Percentiles rank a stretch among this genome's conserved stretches.
Evolutionary conservation across 2,113 vertebrate species (phyloP).

Genomic region (Mesembrinibis cayennensis): DNA sequence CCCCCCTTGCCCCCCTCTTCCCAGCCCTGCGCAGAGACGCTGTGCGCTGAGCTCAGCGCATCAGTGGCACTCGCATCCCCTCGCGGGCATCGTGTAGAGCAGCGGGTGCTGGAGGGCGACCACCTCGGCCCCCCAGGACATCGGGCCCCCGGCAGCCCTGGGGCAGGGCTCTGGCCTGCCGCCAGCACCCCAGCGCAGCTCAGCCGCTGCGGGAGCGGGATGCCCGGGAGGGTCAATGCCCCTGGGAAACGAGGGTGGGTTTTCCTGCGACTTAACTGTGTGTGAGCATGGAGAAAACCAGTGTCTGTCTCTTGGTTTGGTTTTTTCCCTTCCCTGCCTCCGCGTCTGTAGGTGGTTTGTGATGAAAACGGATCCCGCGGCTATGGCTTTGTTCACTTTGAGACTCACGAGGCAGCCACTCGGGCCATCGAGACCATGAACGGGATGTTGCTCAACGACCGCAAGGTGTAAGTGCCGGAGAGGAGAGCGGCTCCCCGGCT

Average conservation of each 20-base stretch:
- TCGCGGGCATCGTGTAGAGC: neutral
- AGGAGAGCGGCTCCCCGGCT: neutral
- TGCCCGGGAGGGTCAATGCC: neutral
- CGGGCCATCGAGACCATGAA: slow-evolving; percentile 94
- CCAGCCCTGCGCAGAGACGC: neutral
- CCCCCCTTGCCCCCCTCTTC: neutral
- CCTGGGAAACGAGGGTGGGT: neutral
- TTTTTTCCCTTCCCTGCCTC: too few species aligned
- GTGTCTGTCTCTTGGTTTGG: neutral
- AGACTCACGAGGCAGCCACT: slow-evolving; percentile 91
- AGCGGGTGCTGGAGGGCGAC: neutral
- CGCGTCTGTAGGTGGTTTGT: slow-evolving; percentile 84
- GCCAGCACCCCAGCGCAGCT: neutral
- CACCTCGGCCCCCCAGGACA: neutral
- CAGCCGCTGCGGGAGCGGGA: fast-evolving
- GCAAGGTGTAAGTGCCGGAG: slow-evolving; percentile 88
- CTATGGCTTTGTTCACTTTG: slow-evolving; percentile 97
- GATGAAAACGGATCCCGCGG: slow-evolving; percentile 94
- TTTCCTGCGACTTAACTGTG: fast-evolving
- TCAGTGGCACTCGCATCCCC: neutral
- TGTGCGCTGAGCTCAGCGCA: neutral
- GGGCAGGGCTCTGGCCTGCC: neutral
- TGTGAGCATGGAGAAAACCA: fast-evolving
- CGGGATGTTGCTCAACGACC: slow-evolving; percentile 95
- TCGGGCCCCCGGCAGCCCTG: neutral